Conservation (phyloP, 2,888 invertebrate species). For the Apodemia hepburni region DNA sequence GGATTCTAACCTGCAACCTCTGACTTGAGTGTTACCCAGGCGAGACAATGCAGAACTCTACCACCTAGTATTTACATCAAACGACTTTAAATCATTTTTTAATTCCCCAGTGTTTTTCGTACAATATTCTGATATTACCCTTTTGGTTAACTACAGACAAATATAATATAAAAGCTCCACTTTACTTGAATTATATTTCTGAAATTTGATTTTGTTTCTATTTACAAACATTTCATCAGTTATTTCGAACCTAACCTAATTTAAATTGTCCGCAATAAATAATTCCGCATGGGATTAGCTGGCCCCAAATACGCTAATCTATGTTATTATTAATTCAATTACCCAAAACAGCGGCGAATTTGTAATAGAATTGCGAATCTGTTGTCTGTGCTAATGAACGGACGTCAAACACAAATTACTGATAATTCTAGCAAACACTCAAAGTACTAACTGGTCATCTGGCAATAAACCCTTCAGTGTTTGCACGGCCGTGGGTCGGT, state of each 20-base stretch:
- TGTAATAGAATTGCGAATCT: constrained; percentile 31
- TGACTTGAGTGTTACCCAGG: too few species aligned
- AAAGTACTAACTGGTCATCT: constrained; percentile 46
- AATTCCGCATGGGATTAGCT: constrained; percentile 4
- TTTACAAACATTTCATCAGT: background rate
- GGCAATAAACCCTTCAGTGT: constrained; percentile 69
- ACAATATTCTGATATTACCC: too few species aligned
- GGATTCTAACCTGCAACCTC: too few species aligned
- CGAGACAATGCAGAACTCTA: too few species aligned
- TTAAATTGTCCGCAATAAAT: constrained; percentile 20
- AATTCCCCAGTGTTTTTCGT: too few species aligned
- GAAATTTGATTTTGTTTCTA: too few species aligned
- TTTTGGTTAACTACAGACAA: too few species aligned
- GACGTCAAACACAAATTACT: constrained; percentile 49
- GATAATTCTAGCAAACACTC: constrained; percentile 53
- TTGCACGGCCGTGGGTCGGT: constrained; percentile 49
- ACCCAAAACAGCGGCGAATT: constrained; percentile 14
- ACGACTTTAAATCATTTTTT: too few species aligned
- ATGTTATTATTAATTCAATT: constrained; percentile 15
- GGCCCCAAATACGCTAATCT: constrained; percentile 10
- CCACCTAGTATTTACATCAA: too few species aligned
- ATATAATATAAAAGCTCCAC: too few species aligned
- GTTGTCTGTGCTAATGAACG: constrained; percentile 48
- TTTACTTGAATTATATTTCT: too few species aligned
- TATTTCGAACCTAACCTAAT: constrained; percentile 15